Evolutionary conservation across 2,888 invertebrate genomes (phyloP).

Genomic region (Linnaemya vulpina): DNA sequence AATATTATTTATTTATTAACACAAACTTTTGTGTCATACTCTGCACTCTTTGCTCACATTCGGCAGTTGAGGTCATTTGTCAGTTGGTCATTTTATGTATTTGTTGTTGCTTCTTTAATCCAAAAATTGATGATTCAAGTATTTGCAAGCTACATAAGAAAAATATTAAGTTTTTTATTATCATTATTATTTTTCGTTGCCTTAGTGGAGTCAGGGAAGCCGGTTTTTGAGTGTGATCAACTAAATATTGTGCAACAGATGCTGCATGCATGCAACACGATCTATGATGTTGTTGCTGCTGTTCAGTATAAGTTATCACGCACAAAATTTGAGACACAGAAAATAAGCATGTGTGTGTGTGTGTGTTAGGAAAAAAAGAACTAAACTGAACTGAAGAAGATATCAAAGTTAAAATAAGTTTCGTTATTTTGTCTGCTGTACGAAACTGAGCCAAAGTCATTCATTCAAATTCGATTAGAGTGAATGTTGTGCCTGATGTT

Average conservation of each 20-base stretch:
- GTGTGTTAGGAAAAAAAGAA: neutral
- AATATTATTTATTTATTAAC: no score
- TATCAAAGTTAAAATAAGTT: slow-evolving; percentile 13
- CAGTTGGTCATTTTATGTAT: slow-evolving; percentile 24
- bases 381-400: slow-evolving; percentile 38
- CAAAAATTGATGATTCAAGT: slow-evolving; percentile 31
- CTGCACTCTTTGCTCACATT: neutral
- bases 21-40: no score
- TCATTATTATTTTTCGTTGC: neutral
- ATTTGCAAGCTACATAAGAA: slow-evolving; percentile 15
- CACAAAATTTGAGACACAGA: slow-evolving; percentile 15
- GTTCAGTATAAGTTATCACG: slow-evolving; percentile 39
- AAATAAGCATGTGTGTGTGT: neutral
- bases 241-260: slow-evolving; percentile 48
- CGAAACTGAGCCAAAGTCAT: slow-evolving; percentile 46
- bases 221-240: slow-evolving; percentile 39
- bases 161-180: slow-evolving; percentile 5
- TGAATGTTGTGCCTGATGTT: slow-evolving; percentile 16
- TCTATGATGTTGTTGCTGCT: slow-evolving; percentile 14
- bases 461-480: slow-evolving; percentile 33
- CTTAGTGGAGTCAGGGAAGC: slow-evolving; percentile 1
- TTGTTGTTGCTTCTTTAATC: slow-evolving; percentile 8
- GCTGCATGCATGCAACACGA: slow-evolving; percentile 57
- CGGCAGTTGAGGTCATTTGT: slow-evolving; percentile 25
- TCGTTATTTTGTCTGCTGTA: slow-evolving; percentile 21